Evolutionary conservation across 2,888 invertebrate genomes (phyloP), one percentile per base, ranked within the genome.

Genomic region (Chironomus tentans): DNA sequence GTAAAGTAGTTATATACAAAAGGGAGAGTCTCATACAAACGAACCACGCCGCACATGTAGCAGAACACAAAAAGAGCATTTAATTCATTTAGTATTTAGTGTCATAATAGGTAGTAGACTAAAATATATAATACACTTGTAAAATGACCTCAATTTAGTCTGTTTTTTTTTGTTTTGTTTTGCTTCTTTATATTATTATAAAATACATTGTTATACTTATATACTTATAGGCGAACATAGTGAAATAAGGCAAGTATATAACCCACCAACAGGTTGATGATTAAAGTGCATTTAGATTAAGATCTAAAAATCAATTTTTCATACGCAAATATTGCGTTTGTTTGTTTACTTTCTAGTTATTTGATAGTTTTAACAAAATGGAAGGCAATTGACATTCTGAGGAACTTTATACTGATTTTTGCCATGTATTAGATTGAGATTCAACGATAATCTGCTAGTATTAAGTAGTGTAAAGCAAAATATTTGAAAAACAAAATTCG

Each of bases 121-220:
- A 56, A 56, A 56, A 61, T 72, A 61, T 65, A 18, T 62, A 61
- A 72, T 73, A 74, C 74, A 74, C 74, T 74, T 74, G 74, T 74
- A 74, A 62, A 46, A 18, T 74, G 74, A 74, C 74, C 74, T 74
- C 74, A 74, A 74, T 74, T 18, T 65, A 73, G 62, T 38, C 46
- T n/a, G n/a, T n/a, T n/a, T n/a, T n/a, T n/a, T 47, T 74, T 74
- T 56, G n/a, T 56, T 56, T 56, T 18, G 56, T 15, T 56, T 56
- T 56, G 56, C 38, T 38, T 38, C 38, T 38, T 38, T 38, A 38
- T 38, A 10, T 10, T 38, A 28, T 28, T 28, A 28, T 28, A 28
- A 28, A 28, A 28, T 28, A 38, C 38, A 38, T 38, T 38, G 38
- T 38, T 38, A 38, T 38, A 38, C 10, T 38, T 38, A 38, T 38